Base-by-base conservation (phyloP, 2,797 vertebrate genomes). In the Bovichtus diacanthus region DNA sequence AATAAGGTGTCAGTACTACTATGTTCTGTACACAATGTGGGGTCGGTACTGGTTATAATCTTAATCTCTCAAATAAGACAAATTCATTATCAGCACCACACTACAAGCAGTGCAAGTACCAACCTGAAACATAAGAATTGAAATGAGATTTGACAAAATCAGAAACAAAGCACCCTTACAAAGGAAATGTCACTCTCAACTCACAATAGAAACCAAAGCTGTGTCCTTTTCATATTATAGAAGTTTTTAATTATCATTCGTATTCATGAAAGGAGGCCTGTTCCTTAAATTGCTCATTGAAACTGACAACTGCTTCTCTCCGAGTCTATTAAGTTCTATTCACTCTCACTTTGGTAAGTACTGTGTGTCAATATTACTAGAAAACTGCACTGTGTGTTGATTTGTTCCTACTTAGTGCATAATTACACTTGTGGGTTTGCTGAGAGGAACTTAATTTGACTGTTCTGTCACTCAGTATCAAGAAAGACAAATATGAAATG, bases 371-470 rank as follows among this genome's bases (percentile, higher is more conserved):
- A 27, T 87, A 72, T 86, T 76, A 81, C 80, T 78, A 49, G 87
- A 80, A 18, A 49, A 77, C 74, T 81, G 76, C 76, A 41, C 81
- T 73, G 79, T 83, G 80, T 89, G 84, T 83, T 90, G 86, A 90
- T 90, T 89, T 87, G 76, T 86, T 87, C 78, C 84, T 83, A 74
- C 83, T 87, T 87, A 78, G 78, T 73, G 63, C 74, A 74, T 92
- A 90, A 93, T 92, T 92, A 90, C 78, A 84, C 84, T 84, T 80
- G 74, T 84, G 87, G 91, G 70, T 88, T 89, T 81, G 82, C 86
- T 83, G 79, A 78, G 83, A 82, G 81, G 81, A 88, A 81, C 74
- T 80, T 90, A 83, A 92, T 91, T 86, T 87, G 75, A 91, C 91
- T 90, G 81, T 91, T 92, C 82, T 79, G 88, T 90, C 90, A 88